A percentile compares a stretch with the other conserved stretches of the same genome.
Evolutionary conservation across 2,888 invertebrate genomes (phyloP).

Genomic region (Idaea aversata): DNA sequence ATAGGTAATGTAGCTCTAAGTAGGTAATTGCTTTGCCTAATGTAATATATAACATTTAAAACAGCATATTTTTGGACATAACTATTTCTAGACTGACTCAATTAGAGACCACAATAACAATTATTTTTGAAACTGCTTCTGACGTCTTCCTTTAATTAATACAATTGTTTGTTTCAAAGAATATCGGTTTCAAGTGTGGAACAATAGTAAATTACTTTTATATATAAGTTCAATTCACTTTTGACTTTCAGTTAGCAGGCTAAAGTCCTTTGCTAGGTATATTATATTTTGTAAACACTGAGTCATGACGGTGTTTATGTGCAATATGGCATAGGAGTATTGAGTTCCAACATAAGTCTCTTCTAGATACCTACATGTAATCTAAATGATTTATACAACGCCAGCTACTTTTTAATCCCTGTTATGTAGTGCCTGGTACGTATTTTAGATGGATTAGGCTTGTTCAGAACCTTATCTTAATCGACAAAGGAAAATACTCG

Average conservation of each 20-base stretch:
- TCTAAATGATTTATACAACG: no score
- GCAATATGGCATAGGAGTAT: neutral
- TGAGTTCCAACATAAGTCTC: no score
- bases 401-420: no score
- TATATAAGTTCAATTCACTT: neutral
- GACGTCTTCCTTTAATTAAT: constrained; percentile 24
- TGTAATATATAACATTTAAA: neutral
- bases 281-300: neutral
- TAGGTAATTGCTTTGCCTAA: no score
- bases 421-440: no score
- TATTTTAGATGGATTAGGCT: no score
- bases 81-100: neutral
- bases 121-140: constrained; percentile 2
- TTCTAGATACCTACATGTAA: no score
- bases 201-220: constrained; percentile 1
- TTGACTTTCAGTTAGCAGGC: neutral
- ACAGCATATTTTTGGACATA: neutral
- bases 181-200: constrained; percentile 13
- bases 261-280: neutral
- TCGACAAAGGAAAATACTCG: no score
- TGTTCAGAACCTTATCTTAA: no score
- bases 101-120: neutral
- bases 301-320: neutral
- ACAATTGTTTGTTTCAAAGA: constrained; percentile 23
- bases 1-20: no score